Evolutionary conservation across 2,888 invertebrate genomes (phyloP), one percentile per base, ranked within the genome.

Genomic region (Eristalis intricaria): DNA sequence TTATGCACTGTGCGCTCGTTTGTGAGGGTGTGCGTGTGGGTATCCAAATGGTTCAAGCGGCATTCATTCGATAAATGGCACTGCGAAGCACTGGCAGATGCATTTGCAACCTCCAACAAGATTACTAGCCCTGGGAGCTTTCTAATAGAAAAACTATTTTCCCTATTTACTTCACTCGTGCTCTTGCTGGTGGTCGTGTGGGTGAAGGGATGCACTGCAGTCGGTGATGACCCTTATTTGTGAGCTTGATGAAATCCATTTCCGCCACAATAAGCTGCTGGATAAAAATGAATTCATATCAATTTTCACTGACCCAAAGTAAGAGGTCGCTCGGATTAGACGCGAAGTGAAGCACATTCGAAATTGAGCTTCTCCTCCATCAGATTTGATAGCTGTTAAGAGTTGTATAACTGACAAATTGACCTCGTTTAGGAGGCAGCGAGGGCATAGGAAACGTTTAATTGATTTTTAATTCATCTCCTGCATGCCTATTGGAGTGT

Each of bases 391-490:
- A 75, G 43, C 71, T 68, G 75, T 80, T 71, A 84, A 76, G 66
- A 50, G 70, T 56, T 71, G 76, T 66, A 84, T 60, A 74, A 60
- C 69, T 58, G 60, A 43, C 70, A 66, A 76, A 76, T 71, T 84
- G 80, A 84, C 84, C 84, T 80, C 80, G 80, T 80, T 84, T 80
- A 61, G 56, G n/a, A 2, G 40, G 50, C 40, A 43, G 58, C 71
- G 71, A 68, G 75, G 75, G 61, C 29, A 70, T 70, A 68, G 76
- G 63, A 76, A 70, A 58, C 56, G 15, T 76, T 80, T 84, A 84
- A 84, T 84, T 80, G 84, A 84, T 84, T 84, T 84, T 80, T 84
- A 80, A 84, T 84, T 80, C 68, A 71, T 76, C 76, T 80, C 68
- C 35, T 66, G 61, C 66, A 84, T 84, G 68, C 32, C 60, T 70